These are phyloP conservation scores for Cyanistes caeruleus DNA, from an alignment of 2,113 vertebrate genomes.

Conservation along the genomic window DNA sequence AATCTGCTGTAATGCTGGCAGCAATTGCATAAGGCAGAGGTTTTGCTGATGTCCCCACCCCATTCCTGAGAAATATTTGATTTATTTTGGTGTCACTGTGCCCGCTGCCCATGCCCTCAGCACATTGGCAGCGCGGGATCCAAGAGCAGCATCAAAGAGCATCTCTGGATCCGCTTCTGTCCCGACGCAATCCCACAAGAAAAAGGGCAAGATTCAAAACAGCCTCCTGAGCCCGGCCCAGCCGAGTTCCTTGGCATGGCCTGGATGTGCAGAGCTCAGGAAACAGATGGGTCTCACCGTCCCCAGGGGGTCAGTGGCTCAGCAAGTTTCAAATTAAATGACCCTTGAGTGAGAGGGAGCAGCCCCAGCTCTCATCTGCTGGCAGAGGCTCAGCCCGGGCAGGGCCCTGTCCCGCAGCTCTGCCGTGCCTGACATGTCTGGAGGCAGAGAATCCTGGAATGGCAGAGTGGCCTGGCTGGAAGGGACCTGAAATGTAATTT, in stretches of 20 bases:
- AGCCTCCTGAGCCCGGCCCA: background rate
- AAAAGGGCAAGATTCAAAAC: slow-evolving; percentile 43
- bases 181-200: background rate
- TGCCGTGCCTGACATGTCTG: background rate
- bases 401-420: background rate
- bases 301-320: background rate
- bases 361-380: background rate
- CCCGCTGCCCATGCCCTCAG: slow-evolving; percentile 47
- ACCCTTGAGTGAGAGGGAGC: background rate
- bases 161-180: slow-evolving; percentile 38
- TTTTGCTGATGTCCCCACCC: slow-evolving; percentile 61
- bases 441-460: background rate
- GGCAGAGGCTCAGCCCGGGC: background rate
- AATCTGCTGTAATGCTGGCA: slow-evolving; percentile 36
- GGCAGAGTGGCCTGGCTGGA: background rate
- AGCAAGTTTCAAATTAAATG: background rate
- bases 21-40: slow-evolving; percentile 58
- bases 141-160: slow-evolving; percentile 54
- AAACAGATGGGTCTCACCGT: slow-evolving; percentile 33
- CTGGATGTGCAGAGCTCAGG: background rate
- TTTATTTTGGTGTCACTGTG: slow-evolving; percentile 27
- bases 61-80: slow-evolving; percentile 52
- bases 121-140: background rate
- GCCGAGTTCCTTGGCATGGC: slow-evolving; percentile 3
- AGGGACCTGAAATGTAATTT: background rate